Conservation (phyloP, 53 echinoderm and acorn worm genomes). For the Crossaster papposus region DNA sequence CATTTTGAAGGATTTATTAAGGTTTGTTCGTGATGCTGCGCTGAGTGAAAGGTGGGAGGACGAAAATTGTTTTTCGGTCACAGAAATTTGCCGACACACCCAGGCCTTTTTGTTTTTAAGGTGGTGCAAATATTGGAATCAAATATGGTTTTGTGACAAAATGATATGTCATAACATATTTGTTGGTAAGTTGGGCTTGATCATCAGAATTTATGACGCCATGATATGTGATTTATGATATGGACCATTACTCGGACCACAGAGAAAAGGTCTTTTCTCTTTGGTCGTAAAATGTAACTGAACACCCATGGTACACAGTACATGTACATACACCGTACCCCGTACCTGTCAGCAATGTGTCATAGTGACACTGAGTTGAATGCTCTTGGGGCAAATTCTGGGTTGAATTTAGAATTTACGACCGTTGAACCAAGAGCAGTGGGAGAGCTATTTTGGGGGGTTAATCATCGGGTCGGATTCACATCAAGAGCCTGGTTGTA, state of each 20-base stretch:
- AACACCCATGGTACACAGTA: too few relatives aligned
- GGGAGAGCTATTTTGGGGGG: neutral
- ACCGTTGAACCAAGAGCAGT: neutral
- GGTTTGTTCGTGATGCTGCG: neutral
- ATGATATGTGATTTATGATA: too few relatives aligned
- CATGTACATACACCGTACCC: too few relatives aligned
- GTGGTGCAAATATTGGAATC: neutral
- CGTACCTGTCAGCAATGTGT: too few relatives aligned
- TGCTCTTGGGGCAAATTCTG: neutral
- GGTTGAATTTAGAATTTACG: conserved; percentile 4
- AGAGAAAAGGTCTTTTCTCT: too few relatives aligned
- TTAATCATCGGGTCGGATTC: neutral
- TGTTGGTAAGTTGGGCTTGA: neutral
- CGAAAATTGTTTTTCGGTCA: neutral
- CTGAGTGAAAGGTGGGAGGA: too few relatives aligned
- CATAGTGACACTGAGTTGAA: too few relatives aligned
- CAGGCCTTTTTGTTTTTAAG: too few relatives aligned
- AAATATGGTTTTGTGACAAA: neutral
- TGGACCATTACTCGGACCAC: too few relatives aligned
- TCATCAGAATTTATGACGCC: neutral
- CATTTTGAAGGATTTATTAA: neutral
- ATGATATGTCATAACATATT: neutral
- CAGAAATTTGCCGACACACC: conserved; percentile 16
- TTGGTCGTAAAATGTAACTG: too few relatives aligned
- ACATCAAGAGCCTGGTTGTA: neutral